phyloP scores from a whole-genome alignment of 2,888 invertebrate species.

The Piscicola geometra region DNA sequence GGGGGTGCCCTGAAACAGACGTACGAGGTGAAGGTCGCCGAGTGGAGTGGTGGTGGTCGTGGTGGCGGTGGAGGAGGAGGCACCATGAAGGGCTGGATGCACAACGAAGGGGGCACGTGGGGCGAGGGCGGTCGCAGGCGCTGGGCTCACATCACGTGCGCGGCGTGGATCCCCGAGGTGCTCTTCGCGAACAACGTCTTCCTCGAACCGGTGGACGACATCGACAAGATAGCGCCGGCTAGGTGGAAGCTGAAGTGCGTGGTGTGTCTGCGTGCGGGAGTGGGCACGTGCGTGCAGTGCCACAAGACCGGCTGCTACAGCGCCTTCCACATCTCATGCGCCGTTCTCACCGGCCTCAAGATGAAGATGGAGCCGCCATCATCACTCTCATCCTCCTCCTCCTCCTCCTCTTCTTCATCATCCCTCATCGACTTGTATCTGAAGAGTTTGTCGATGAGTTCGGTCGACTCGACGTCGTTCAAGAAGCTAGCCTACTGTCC shows the following conservation, averaged over 20 bases:
- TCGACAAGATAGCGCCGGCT: slow-evolving; percentile 88
- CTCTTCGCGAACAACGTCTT: slow-evolving; percentile 87
- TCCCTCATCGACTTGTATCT: background rate
- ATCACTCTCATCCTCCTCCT: slow-evolving; percentile 52
- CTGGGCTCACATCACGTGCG: slow-evolving; percentile 98
- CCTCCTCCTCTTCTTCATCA: slow-evolving; percentile 35
- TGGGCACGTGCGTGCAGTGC: slow-evolving; percentile 96
- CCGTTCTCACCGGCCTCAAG: slow-evolving; percentile 78
- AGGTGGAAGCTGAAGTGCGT: slow-evolving; percentile 94
- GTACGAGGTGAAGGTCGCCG: slow-evolving; percentile 64
- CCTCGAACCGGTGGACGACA: slow-evolving; percentile 93
- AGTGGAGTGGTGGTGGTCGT: slow-evolving; percentile 55
- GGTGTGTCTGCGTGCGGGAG: slow-evolving; percentile 70
- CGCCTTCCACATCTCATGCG: slow-evolving; percentile 98
- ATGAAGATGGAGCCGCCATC: slow-evolving; percentile 83
- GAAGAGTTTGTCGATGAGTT: background rate
- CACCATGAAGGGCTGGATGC: too few species aligned
- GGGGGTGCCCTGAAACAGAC: slow-evolving; percentile 99
- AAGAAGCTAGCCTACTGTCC: slow-evolving; percentile 95
- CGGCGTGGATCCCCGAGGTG: slow-evolving; percentile 96
- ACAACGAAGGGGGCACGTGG: slow-evolving; percentile 65
- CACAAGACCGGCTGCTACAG: slow-evolving; percentile 92
- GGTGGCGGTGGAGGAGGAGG: slow-evolving; percentile 64
- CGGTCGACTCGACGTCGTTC: slow-evolving; percentile 54
- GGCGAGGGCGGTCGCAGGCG: slow-evolving; percentile 55